Percentiles rank a stretch among this genome's conserved stretches.
These are phyloP conservation scores for Neria commutata DNA, from an alignment of 2,888 invertebrate genomes.

Conservation along the genomic window DNA sequence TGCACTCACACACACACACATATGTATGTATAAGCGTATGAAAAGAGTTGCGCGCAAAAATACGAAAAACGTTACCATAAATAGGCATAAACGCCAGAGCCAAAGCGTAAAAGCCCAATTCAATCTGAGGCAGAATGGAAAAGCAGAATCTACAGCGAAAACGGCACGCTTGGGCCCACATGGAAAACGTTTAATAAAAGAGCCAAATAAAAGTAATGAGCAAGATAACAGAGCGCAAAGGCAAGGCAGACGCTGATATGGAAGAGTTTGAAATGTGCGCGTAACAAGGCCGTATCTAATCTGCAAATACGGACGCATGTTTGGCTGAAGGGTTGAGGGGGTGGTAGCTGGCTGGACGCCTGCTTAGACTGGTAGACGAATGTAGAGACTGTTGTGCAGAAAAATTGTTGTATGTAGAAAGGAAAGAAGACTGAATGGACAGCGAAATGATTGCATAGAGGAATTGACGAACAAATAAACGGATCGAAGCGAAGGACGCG, in stretches of 20 bases:
- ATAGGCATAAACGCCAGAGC: not conserved
- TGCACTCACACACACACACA: too few relatives aligned
- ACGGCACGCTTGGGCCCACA: not conserved
- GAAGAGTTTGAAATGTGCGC: not conserved
- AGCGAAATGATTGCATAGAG: not conserved
- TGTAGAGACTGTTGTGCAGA: too few relatives aligned
- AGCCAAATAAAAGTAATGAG: not conserved
- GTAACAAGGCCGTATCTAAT: not conserved
- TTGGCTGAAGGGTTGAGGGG: too few relatives aligned
- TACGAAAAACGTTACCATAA: slow-evolving; percentile 2
- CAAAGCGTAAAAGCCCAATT: not conserved
- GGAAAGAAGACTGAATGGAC: not conserved
- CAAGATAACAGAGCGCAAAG: not conserved
- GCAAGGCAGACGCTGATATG: not conserved
- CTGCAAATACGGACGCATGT: not conserved
- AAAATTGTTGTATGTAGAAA: not conserved
- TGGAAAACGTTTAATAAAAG: not conserved
- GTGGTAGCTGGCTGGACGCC: too few relatives aligned
- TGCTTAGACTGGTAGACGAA: too few relatives aligned
- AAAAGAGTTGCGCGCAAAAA: too few relatives aligned
- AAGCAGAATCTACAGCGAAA: not conserved
- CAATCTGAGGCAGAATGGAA: not conserved
- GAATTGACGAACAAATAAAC: too few relatives aligned
- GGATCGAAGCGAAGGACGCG: too few relatives aligned
- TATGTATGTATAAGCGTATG: too few relatives aligned